These are phyloP conservation scores for Rutilus rutilus DNA, from an alignment of 2,113 vertebrate genomes.

Conservation along the genomic window DNA sequence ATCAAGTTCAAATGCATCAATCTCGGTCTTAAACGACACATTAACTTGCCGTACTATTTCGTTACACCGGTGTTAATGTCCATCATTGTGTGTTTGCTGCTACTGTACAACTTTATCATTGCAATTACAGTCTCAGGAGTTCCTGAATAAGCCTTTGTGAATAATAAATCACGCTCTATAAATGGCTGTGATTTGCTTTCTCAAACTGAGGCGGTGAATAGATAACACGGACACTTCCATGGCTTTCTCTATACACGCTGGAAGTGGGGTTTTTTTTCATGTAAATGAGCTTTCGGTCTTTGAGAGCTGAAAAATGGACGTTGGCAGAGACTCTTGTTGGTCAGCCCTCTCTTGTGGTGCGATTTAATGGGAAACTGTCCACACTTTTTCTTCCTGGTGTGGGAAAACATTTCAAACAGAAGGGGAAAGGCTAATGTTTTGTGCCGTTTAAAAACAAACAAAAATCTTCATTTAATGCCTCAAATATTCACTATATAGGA, in stretches of 20 bases:
- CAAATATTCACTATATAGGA: neutral
- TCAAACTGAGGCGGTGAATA: conserved; percentile 39
- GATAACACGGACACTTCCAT: conserved; percentile 13
- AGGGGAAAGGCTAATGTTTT: neutral
- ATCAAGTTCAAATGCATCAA: neutral
- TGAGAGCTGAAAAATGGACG: conserved; percentile 51
- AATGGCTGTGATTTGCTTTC: conserved; percentile 22
- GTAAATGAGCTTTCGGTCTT: conserved; percentile 49
- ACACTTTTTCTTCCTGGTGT: conserved; percentile 35
- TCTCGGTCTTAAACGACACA: neutral
- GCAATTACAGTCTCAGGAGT: conserved; percentile 36
- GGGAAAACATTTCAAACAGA: conserved; percentile 45
- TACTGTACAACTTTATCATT: conserved; percentile 37
- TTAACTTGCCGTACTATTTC: neutral
- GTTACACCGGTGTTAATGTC: neutral
- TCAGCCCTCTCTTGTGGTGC: conserved; percentile 40
- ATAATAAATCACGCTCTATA: conserved; percentile 38
- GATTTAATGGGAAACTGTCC: conserved; percentile 40
- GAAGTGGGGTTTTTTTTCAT: conserved; percentile 51
- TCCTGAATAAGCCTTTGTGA: conserved; percentile 52
- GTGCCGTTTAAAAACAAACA: neutral
- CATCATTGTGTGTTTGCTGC: neutral
- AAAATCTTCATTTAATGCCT: neutral
- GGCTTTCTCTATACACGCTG: conserved; percentile 33
- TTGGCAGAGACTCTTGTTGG: conserved; percentile 53